A percentile compares a stretch with the other conserved stretches of the same genome.
phyloP scores from a whole-genome alignment of 2,113 vertebrate genomes.

The Mola mola region DNA sequence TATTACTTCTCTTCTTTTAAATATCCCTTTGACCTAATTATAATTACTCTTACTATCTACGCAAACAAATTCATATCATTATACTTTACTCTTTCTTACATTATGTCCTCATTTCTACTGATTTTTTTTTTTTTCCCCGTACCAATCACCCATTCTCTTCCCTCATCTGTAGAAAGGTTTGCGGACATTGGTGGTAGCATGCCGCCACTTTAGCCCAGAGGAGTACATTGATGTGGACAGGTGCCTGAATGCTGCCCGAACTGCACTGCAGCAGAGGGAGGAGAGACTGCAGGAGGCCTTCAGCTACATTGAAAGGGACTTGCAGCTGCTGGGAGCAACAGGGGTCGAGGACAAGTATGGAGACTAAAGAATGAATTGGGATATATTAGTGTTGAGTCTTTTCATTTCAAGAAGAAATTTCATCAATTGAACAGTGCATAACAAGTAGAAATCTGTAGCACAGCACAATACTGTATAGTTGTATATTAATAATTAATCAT shows the following conservation, averaged over 20 bases:
- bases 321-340: conserved; percentile 94
- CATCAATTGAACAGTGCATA: no score
- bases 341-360: conserved; percentile 97
- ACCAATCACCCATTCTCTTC: neutral
- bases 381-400: conserved; percentile 1
- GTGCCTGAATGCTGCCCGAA: conserved; percentile 88
- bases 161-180: conserved; percentile 89
- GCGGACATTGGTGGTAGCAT: conserved; percentile 93
- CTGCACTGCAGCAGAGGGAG: conserved; percentile 93
- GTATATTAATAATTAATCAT: no score
- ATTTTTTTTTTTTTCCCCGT: neutral
- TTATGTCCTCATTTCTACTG: neutral
- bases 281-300: conserved; percentile 88
- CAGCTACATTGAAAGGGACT: conserved; percentile 89
- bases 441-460: no score
- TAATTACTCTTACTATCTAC: neutral
- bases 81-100: neutral
- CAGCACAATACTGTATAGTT: no score
- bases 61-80: neutral
- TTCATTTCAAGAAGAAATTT: no score
- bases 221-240: conserved; percentile 89
- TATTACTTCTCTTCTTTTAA: neutral
- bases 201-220: conserved; percentile 87
- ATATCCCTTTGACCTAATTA: no score
- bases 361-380: conserved; percentile 14